These are phyloP conservation scores for Andrena bicolor DNA, from an alignment of 2,888 invertebrate genomes.

Conservation along the genomic window DNA sequence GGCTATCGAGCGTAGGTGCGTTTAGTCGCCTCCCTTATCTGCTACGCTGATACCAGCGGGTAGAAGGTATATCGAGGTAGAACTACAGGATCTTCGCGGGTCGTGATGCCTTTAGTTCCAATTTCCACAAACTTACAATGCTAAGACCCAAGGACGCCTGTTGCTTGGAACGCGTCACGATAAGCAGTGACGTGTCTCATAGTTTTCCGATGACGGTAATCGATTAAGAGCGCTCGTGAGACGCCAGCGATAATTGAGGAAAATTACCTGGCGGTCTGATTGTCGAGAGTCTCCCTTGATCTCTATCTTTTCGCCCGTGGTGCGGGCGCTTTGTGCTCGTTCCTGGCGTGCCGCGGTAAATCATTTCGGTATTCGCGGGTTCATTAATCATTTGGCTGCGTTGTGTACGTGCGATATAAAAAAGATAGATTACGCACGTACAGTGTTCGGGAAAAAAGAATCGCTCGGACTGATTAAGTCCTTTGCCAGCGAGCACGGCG, in stretches of 20 bases:
- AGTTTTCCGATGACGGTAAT: constrained; percentile 5
- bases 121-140: neutral
- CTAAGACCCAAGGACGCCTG: neutral
- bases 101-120: neutral
- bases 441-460: neutral
- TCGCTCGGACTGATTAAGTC: constrained; percentile 11
- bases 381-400: neutral
- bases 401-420: neutral
- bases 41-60: neutral
- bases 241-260: neutral
- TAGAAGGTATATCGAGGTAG: no score
- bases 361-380: neutral
- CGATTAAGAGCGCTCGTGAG: neutral
- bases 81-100: neutral
- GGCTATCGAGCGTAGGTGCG: neutral
- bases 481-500: constrained; percentile 3
- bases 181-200: neutral
- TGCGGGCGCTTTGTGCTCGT: neutral
- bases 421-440: neutral
- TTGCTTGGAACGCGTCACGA: neutral
- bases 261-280: neutral
- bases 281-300: neutral
- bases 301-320: neutral
- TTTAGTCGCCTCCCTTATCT: constrained; percentile 2
- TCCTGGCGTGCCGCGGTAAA: neutral